Evolutionary conservation across 2,797 vertebrate genomes (phyloP).

Genomic region (Oceanodroma leucorhoa): DNA sequence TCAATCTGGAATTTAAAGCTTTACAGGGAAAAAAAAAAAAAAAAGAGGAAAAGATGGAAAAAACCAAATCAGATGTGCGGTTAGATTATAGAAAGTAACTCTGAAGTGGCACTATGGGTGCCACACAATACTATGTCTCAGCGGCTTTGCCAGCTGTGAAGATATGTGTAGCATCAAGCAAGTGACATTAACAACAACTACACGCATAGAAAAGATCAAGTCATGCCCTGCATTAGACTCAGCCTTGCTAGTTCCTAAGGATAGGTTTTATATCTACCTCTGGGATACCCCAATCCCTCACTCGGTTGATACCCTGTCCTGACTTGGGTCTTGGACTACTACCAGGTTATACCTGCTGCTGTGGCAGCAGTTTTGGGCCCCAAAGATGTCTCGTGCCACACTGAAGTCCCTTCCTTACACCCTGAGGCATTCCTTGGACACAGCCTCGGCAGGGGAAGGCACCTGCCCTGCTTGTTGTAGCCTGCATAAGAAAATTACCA

Average conservation of each 20-base stretch:
- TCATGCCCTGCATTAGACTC: neutral
- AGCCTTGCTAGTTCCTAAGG: neutral
- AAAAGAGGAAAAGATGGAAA: neutral
- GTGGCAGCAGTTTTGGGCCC: neutral
- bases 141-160: neutral
- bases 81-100: neutral
- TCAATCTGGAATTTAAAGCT: neutral
- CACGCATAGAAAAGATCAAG: neutral
- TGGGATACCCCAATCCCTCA: neutral
- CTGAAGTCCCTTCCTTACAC: neutral
- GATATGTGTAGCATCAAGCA: accelerated
- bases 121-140: neutral
- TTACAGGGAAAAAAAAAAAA: neutral
- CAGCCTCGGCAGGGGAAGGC: neutral
- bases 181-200: neutral
- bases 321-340: neutral
- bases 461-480: neutral
- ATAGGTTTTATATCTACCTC: neutral
- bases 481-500: neutral
- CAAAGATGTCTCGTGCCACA: neutral
- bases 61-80: neutral
- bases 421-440: neutral
- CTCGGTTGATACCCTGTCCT: neutral
- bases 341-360: neutral
- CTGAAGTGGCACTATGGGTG: neutral